phyloP scores from a whole-genome alignment of 2,888 invertebrate species.

The Volucella bombylans region DNA sequence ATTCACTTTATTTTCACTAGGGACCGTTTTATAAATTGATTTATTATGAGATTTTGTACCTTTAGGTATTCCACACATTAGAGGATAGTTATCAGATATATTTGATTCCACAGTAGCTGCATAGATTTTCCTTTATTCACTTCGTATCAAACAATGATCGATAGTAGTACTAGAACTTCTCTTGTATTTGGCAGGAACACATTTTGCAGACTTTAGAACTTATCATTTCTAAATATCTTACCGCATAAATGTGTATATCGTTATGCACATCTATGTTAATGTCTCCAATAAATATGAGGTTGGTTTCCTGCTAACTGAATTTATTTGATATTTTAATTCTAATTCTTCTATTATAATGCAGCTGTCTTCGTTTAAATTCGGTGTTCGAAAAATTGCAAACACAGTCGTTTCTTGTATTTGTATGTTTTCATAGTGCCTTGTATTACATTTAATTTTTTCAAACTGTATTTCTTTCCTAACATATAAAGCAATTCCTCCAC shows the following conservation, averaged over 20 bases:
- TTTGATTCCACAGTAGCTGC: conserved; percentile 3
- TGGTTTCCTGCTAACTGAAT: background rate
- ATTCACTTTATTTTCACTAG: too few relatives aligned
- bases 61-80: background rate
- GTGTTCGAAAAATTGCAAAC: too few relatives aligned
- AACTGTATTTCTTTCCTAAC: too few relatives aligned
- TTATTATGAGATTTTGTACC: too few relatives aligned
- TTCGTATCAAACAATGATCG: conserved; percentile 22
- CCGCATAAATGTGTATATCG: background rate
- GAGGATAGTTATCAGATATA: conserved; percentile 1
- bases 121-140: background rate
- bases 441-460: too few relatives aligned
- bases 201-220: background rate
- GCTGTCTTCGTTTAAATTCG: too few relatives aligned
- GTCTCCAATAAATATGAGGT: conserved; percentile 21
- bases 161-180: conserved; percentile 22
- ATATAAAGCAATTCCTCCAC: too few relatives aligned
- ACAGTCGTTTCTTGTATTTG: too few relatives aligned
- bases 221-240: conserved; percentile 4
- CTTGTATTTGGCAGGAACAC: background rate
- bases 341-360: too few relatives aligned
- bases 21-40: too few relatives aligned
- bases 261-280: conserved; percentile 18
- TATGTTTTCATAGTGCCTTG: too few relatives aligned
- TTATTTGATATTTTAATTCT: too few relatives aligned